phyloP scores from a whole-genome alignment of 2,113 vertebrate species.

The Thymallus thymallus region DNA sequence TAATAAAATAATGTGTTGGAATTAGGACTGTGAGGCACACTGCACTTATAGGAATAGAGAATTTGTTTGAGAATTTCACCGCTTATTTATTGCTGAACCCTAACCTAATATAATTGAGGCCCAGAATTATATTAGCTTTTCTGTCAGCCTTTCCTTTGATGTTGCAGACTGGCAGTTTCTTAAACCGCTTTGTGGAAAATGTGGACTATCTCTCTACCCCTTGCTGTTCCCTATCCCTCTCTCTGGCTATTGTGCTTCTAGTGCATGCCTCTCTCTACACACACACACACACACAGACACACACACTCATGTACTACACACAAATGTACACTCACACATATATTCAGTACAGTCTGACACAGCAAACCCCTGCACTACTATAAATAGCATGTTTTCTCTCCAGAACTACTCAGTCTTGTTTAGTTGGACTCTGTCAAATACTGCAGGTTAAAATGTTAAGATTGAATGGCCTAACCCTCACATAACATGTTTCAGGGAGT shows the following conservation, averaged over 20 bases:
- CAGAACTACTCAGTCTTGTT: not conserved
- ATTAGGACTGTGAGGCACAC: not conserved
- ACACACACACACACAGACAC: not conserved
- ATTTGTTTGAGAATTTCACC: conserved; percentile 5
- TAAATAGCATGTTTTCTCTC: conserved; percentile 65
- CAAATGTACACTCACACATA: not conserved
- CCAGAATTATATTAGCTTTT: conserved; percentile 30
- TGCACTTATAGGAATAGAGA: no score
- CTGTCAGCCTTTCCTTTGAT: conserved; percentile 35
- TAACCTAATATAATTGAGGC: conserved; percentile 25
- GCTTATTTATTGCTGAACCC: not conserved
- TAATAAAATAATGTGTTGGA: conserved; percentile 1
- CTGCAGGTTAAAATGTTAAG: not conserved
- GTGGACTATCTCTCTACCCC: conserved; percentile 22
- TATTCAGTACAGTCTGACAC: conserved; percentile 54
- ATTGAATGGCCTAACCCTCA: not conserved
- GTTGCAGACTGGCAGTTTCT: not conserved
- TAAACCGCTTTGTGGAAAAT: conserved; percentile 8
- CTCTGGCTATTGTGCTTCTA: conserved; percentile 20
- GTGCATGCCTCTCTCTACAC: not conserved
- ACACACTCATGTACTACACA: not conserved
- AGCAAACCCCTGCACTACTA: conserved; percentile 67
- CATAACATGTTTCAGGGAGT: no score
- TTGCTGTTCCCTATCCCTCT: conserved; percentile 32
- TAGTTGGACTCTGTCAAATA: not conserved